Evolutionary conservation across 1,140 invertebrate genomes (phyloP), one percentile per base, ranked within the genome.

Genomic region (Yoshiicerus persimilis): DNA sequence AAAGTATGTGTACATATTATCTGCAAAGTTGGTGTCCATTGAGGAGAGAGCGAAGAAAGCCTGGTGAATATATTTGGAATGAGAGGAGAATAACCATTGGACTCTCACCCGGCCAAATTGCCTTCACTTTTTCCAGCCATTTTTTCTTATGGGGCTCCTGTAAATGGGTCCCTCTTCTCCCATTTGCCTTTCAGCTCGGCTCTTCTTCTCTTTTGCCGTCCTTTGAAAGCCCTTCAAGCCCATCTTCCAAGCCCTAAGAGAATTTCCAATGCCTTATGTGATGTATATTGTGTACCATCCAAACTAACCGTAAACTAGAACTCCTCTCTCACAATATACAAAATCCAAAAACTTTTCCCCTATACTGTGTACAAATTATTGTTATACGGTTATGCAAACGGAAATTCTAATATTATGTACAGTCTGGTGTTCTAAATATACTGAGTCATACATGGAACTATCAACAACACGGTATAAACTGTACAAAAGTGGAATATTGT

Each of bases 131-230:
- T 86, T 83, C 66, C 87, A 86, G 80, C 64, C 87, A 86, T 88
- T 86, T 86, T 84, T 87, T 87, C 86, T 88, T 88, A 86, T 86
- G 84, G 47, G 84, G 27, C 87, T 75, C 62, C 83, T 16, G 62
- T 89, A 66, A 56, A 88, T 85, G 89, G 56, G 41, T 89, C 89
- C 89, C 89, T 56, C 41, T 36, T 77, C 84, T 13, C 89, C 87
- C 87, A 88, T 89, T 89, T 88, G 30, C 85, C 41, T 84, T 41
- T 41, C 47, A 87, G 38, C 38, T 75, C 38, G 38, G 77, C 38
- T 75, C 86, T 47, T 20, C 86, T 87, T 27, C 86, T 87, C 64
- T 41, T 80, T 47, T 80, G 25, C 25, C 20, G n/a, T 84, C 47
- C 87, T 56, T 66, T 84, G 32, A 86, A 83, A 80, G 75, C 75